Percentiles rank a stretch among this genome's conserved stretches.
phyloP scores from a whole-genome alignment of 2,797 vertebrate species.

The Aselliscus stoliczkanus region DNA sequence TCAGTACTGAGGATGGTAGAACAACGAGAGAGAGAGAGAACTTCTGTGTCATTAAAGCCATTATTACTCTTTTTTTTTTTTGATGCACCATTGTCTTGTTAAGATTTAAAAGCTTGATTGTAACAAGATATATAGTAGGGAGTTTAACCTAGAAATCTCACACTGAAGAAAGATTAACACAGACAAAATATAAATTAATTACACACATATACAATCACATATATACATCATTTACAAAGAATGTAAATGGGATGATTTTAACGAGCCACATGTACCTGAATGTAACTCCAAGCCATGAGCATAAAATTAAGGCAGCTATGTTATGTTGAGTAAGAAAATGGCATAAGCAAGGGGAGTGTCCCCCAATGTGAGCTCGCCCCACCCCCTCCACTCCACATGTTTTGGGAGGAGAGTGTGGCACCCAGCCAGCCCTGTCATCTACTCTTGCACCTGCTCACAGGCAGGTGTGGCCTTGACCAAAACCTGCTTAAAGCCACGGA shows the following conservation, averaged over 20 bases:
- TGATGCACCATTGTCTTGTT: too few species aligned
- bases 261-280: rapidly evolving
- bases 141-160: background rate
- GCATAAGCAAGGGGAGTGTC: rapidly evolving
- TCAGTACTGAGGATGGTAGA: background rate
- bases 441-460: rapidly evolving
- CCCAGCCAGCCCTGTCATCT: too few species aligned
- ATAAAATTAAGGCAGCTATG: background rate
- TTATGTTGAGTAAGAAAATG: background rate
- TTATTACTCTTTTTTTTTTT: background rate
- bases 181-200: background rate
- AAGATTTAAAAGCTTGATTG: background rate
- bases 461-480: rapidly evolving
- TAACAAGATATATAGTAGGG: background rate
- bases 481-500: rapidly evolving
- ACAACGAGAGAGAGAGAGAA: background rate
- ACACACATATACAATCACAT: rapidly evolving
- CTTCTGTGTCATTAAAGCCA: background rate
- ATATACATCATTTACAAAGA: too few species aligned
- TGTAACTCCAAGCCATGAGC: background rate
- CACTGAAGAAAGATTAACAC: background rate
- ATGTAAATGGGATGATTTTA: rapidly evolving
- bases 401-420: background rate
- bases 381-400: rapidly evolving
- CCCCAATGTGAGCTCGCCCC: rapidly evolving